These are phyloP conservation scores for Agrilus mali DNA, from an alignment of 2,888 invertebrate species.

Conservation along the genomic window DNA sequence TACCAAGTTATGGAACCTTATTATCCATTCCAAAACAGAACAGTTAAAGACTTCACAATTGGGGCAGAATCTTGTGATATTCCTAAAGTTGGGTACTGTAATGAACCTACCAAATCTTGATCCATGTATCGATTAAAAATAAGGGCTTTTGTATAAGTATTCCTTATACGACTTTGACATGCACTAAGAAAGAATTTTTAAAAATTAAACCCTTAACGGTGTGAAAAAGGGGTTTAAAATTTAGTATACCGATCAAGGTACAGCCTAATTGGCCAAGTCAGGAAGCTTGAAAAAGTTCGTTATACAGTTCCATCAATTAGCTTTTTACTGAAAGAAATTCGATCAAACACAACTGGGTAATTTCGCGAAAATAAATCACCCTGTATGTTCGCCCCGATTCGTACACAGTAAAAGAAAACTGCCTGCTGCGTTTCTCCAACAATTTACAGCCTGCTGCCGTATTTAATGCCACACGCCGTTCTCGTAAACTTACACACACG, in stretches of 20 bases:
- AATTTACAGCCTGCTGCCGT: slow-evolving; percentile 8
- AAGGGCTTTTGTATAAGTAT: slow-evolving; percentile 84
- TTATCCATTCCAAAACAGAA: slow-evolving; percentile 72
- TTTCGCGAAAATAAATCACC: too few species aligned
- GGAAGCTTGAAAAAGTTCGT: too few species aligned
- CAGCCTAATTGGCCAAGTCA: too few species aligned
- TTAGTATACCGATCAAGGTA: too few species aligned
- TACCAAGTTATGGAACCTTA: slow-evolving; percentile 87
- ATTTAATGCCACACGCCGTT: slow-evolving; percentile 18
- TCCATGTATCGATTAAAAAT: slow-evolving; percentile 86
- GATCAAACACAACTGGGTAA: background rate
- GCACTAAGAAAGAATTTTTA: too few species aligned
- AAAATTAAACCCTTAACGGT: too few species aligned
- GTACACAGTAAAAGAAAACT: too few species aligned
- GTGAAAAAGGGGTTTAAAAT: too few species aligned
- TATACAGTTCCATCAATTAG: too few species aligned
- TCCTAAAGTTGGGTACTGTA: slow-evolving; percentile 73
- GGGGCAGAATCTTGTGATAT: slow-evolving; percentile 73
- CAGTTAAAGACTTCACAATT: slow-evolving; percentile 77
- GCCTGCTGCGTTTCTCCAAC: too few species aligned
- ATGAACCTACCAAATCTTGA: slow-evolving; percentile 87
- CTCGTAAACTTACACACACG: slow-evolving; percentile 15
- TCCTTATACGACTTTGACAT: too few species aligned
- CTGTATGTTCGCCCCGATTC: too few species aligned
- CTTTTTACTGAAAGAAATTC: background rate